phyloP scores from a whole-genome alignment of 2,888 invertebrate genomes.

The Dolichopus griseipennis region DNA sequence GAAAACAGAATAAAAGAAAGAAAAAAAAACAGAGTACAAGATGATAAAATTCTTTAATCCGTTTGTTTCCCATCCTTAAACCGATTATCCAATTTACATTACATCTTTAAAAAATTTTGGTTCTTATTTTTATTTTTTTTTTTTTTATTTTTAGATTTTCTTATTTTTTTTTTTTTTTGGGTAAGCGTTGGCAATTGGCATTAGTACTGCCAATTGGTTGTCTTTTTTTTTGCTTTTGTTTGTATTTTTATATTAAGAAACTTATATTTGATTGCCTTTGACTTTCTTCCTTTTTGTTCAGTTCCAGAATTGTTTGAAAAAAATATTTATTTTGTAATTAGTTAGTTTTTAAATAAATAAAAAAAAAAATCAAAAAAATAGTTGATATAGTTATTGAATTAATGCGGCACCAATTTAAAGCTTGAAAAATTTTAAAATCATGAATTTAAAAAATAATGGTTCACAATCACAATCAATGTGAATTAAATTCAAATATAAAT shows the following conservation, averaged over 20 bases:
- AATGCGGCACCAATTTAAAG: neutral
- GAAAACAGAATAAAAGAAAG: neutral
- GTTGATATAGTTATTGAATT: neutral
- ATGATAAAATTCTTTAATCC: slow-evolving; percentile 1
- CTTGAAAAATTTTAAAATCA: too few species aligned
- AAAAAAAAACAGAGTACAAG: too few species aligned
- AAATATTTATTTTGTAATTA: neutral
- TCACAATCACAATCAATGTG: too few species aligned
- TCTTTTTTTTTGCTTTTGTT: neutral
- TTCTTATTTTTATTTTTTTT: neutral
- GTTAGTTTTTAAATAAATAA: neutral
- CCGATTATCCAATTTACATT: slow-evolving; percentile 3
- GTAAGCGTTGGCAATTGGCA: too few species aligned
- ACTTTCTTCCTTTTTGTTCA: neutral
- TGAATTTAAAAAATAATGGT: too few species aligned
- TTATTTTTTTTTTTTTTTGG: too few species aligned
- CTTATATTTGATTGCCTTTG: neutral
- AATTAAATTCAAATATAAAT: too few species aligned
- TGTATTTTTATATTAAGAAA: neutral
- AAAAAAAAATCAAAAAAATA: too few species aligned
- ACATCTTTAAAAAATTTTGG: neutral
- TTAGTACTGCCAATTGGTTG: neutral
- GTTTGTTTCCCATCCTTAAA: neutral
- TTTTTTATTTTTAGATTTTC: neutral
- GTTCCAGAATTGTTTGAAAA: neutral